Percentiles rank a stretch among this genome's conserved stretches.
phyloP scores from a whole-genome alignment of 2,888 invertebrate species.

The Folsomia candida region DNA sequence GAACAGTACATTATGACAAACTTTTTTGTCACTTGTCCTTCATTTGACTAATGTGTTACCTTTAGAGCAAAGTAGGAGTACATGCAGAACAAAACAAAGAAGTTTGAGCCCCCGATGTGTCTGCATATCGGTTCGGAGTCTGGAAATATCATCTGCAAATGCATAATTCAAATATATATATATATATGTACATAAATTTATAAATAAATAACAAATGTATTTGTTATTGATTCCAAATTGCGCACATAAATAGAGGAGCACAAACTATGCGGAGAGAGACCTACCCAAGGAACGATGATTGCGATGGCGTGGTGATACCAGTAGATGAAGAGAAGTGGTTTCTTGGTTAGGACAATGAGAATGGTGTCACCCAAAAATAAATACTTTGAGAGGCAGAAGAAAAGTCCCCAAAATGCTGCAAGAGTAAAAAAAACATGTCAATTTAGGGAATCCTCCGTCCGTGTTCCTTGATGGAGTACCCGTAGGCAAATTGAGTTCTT shows the following conservation, averaged over 20 bases:
- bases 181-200: too few relatives aligned
- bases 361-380: constrained; percentile 38
- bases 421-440: too few relatives aligned
- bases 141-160: constrained; percentile 41
- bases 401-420: constrained; percentile 36
- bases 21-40: not conserved
- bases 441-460: too few relatives aligned
- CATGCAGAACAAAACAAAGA: constrained; percentile 34
- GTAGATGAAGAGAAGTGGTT: constrained; percentile 38
- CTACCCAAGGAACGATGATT: constrained; percentile 34
- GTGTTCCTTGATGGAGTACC: too few relatives aligned
- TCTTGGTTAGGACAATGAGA: constrained; percentile 37
- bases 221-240: too few relatives aligned
- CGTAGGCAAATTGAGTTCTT: constrained; percentile 36
- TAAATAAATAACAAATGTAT: too few relatives aligned
- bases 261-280: too few relatives aligned
- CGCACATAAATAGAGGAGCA: too few relatives aligned
- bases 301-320: constrained; percentile 36
- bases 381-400: constrained; percentile 37
- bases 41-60: constrained; percentile 11
- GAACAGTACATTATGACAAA: not conserved
- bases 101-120: constrained; percentile 34
- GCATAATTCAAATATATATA: too few relatives aligned
- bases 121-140: constrained; percentile 41
- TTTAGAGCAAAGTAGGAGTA: constrained; percentile 36